A percentile compares a stretch with the other conserved stretches of the same genome.
These are phyloP conservation scores for Antigone vipio DNA, from an alignment of 2,113 vertebrate genomes.

Conservation along the genomic window DNA sequence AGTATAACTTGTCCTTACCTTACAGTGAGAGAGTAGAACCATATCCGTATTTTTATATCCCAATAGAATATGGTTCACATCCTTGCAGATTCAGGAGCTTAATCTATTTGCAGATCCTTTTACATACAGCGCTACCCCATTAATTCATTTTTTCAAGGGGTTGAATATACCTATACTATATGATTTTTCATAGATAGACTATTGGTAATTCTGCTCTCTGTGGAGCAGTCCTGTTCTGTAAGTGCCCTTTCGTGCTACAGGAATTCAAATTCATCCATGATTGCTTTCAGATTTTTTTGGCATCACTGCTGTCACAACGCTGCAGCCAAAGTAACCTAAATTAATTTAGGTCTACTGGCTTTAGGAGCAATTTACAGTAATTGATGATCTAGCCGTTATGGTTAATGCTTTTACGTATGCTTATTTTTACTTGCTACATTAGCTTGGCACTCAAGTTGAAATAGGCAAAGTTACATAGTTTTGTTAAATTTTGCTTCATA, in stretches of 20 bases:
- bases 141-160: background rate
- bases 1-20: background rate
- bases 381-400: background rate
- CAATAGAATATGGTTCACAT: background rate
- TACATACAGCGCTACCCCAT: background rate
- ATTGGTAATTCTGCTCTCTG: background rate
- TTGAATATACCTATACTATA: background rate
- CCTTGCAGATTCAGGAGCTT: background rate
- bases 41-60: background rate
- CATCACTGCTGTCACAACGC: background rate
- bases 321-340: constrained; percentile 2
- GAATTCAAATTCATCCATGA: background rate
- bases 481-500: background rate
- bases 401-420: background rate
- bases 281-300: constrained; percentile 10
- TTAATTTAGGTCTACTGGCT: background rate
- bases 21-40: background rate
- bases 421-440: background rate
- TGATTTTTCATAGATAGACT: background rate
- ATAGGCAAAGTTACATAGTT: background rate
- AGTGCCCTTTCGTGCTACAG: background rate
- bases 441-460: background rate
- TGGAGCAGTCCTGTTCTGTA: background rate
- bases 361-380: background rate
- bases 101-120: background rate